Evolutionary conservation across 2,888 invertebrate genomes (phyloP).

Genomic region (Ormyrus nitidulus): DNA sequence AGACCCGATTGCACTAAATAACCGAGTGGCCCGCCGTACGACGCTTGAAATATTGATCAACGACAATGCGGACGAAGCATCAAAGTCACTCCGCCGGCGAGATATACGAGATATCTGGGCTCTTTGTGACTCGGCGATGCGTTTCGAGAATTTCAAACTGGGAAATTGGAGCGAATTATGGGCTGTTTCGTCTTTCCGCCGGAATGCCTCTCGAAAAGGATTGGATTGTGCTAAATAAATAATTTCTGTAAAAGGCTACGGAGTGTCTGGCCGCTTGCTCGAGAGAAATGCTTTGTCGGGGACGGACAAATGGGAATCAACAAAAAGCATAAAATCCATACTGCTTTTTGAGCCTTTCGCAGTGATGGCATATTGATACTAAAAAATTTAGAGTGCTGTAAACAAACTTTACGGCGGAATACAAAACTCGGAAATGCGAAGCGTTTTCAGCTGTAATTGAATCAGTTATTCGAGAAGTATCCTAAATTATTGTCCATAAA

Average conservation of each 20-base stretch:
- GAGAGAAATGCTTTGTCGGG: background rate
- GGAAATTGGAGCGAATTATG: constrained; percentile 1
- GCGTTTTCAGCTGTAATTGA: constrained; percentile 15
- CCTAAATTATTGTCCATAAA: background rate
- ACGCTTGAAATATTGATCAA: constrained; percentile 30
- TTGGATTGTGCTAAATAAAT: constrained; percentile 21
- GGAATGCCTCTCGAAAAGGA: background rate
- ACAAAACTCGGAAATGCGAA: constrained; percentile 13
- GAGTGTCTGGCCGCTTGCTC: constrained; percentile 1
- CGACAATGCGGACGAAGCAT: background rate
- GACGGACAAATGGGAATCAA: constrained; percentile 36
- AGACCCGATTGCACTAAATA: constrained; percentile 39
- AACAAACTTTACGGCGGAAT: constrained; percentile 21
- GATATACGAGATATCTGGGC: background rate
- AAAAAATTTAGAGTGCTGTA: constrained; percentile 39
- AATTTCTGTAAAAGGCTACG: constrained; percentile 16
- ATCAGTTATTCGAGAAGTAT: constrained; percentile 1
- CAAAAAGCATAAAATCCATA: constrained; percentile 31
- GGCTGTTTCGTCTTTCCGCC: background rate
- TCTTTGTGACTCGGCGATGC: background rate
- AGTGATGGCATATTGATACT: constrained; percentile 21
- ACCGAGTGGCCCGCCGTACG: background rate
- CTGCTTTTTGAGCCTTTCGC: constrained; percentile 22
- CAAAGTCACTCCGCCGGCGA: background rate
- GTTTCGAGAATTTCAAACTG: constrained; percentile 5